Conservation (phyloP, 2,797 vertebrate genomes). For the Cetoscarus ocellatus region DNA sequence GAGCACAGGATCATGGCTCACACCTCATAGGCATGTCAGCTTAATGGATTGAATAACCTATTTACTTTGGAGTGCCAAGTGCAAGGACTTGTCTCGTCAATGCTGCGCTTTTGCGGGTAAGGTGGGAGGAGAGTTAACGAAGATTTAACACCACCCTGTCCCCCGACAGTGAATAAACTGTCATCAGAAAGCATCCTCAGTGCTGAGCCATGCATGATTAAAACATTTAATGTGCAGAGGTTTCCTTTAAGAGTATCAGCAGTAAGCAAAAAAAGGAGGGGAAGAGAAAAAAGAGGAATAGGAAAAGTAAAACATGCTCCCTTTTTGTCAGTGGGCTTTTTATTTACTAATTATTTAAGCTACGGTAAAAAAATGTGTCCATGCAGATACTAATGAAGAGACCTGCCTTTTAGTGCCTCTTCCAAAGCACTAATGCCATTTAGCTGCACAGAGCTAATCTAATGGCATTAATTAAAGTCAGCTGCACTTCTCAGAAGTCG, state of each 20-base stretch:
- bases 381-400: conserved; percentile 73
- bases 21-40: conserved; percentile 82
- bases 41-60: conserved; percentile 84
- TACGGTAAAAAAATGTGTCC: conserved; percentile 60
- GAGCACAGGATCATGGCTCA: conserved; percentile 72
- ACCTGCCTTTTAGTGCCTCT: conserved; percentile 67
- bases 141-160: conserved; percentile 53
- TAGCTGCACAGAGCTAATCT: conserved; percentile 63
- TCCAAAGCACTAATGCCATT: conserved; percentile 69
- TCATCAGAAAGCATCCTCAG: conserved; percentile 56
- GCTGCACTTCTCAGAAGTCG: conserved; percentile 72
- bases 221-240: conserved; percentile 44
- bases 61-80: conserved; percentile 74
- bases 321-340: conserved; percentile 37
- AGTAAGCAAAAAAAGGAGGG: conserved; percentile 18
- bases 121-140: conserved; percentile 50
- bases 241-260: conserved; percentile 40
- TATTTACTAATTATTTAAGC: conserved; percentile 34
- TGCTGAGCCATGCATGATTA: conserved; percentile 51
- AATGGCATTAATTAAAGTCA: conserved; percentile 78
- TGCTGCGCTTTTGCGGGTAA: conserved; percentile 36
- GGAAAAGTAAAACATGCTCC: conserved; percentile 41
- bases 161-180: conserved; percentile 56
- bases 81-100: conserved; percentile 65
- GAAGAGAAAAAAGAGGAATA: conserved; percentile 49